A percentile compares a stretch with the other conserved stretches of the same genome.
Conservation (phyloP, 2,888 invertebrate species). For the Slavum lentiscoides region DNA sequence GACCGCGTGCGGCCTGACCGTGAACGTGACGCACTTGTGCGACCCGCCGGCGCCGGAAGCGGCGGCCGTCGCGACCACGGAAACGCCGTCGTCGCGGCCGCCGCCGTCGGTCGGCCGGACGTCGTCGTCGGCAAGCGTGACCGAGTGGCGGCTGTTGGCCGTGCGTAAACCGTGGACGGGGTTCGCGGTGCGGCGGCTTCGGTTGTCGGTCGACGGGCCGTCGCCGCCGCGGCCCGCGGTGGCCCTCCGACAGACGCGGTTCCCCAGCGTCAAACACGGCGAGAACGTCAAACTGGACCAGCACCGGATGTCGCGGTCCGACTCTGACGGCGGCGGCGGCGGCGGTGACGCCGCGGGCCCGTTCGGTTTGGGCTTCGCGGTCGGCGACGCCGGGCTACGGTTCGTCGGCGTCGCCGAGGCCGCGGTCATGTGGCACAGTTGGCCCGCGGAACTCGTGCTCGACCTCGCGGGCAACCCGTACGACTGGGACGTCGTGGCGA, state of each 20-base stretch:
- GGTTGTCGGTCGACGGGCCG: neutral
- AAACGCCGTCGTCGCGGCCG: neutral
- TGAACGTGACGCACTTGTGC: constrained; percentile 39
- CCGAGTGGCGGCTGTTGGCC: constrained; percentile 6
- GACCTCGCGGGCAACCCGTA: constrained; percentile 33
- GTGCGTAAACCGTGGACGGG: constrained; percentile 10
- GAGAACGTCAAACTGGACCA: constrained; percentile 47
- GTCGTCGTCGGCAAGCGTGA: neutral
- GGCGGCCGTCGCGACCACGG: neutral
- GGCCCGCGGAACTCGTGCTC: constrained; percentile 25
- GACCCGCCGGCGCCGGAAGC: neutral
- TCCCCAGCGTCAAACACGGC: constrained; percentile 28
- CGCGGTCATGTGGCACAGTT: constrained; percentile 29
- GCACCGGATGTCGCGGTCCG: neutral
- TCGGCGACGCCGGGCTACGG: constrained; percentile 28
- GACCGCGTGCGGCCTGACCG: neutral
- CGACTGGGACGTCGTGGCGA: constrained; percentile 24
- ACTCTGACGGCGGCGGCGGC: neutral
- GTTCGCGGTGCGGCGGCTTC: neutral
- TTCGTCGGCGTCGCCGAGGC: constrained; percentile 31
- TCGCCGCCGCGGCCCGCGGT: too few species aligned
- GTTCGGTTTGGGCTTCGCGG: constrained; percentile 12
- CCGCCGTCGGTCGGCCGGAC: neutral
- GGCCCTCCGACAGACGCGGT: neutral
- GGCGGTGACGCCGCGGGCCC: neutral